Evolutionary conservation across 2,797 vertebrate genomes (phyloP).

Genomic region (Melanotaenia parkinsoni): DNA sequence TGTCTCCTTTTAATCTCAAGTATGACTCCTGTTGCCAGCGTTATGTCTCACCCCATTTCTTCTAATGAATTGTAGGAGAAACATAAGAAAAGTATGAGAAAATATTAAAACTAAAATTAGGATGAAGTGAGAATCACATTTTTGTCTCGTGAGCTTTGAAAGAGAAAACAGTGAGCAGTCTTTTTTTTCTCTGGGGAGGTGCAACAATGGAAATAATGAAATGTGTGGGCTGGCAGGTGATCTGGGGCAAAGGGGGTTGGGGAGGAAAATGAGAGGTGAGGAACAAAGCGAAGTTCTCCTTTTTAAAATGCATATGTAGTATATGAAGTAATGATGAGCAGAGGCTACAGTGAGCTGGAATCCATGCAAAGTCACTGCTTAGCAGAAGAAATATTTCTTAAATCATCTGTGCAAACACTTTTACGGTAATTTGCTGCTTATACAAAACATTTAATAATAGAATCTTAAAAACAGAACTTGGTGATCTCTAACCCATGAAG

Average conservation of each 20-base stretch:
- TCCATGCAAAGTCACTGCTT: slow-evolving; percentile 2
- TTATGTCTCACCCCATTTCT: too few relatives aligned
- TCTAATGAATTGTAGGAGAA: too few relatives aligned
- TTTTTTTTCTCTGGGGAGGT: not conserved
- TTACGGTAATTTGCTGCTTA: not conserved
- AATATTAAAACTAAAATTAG: too few relatives aligned
- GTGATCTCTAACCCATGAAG: not conserved
- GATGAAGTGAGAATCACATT: too few relatives aligned
- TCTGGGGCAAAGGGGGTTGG: slow-evolving; percentile 37
- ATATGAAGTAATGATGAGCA: slow-evolving; percentile 14
- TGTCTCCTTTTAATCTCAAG: too few relatives aligned
- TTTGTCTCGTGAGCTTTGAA: too few relatives aligned
- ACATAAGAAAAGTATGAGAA: too few relatives aligned
- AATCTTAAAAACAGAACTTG: not conserved
- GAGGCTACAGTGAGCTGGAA: slow-evolving; percentile 3
- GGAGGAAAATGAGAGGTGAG: not conserved
- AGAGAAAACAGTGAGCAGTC: too few relatives aligned
- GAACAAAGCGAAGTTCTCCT: slow-evolving; percentile 42
- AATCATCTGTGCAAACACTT: not conserved
- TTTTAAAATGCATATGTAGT: slow-evolving; percentile 28
- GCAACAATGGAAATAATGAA: slow-evolving; percentile 49
- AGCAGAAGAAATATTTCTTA: slow-evolving; percentile 3
- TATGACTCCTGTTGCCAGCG: too few relatives aligned
- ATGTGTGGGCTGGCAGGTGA: slow-evolving; percentile 42
- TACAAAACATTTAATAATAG: slow-evolving; percentile 3